Base-by-base conservation (phyloP, 2,113 vertebrate species). In the Cichladusa arquata region DNA sequence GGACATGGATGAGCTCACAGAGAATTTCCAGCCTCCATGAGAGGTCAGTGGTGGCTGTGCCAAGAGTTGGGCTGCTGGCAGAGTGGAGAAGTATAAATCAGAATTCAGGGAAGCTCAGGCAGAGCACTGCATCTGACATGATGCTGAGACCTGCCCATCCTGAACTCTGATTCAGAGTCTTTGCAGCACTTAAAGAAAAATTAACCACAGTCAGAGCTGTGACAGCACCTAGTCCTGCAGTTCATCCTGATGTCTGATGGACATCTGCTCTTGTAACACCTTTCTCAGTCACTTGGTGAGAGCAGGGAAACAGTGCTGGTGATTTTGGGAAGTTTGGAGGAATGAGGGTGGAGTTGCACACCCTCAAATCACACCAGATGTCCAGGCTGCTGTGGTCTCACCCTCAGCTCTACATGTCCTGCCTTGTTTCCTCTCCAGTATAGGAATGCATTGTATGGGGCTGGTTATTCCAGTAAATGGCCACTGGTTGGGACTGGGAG, bases 51-150 rank as follows among this genome's bases (percentile, higher is more conserved):
- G 26, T 66, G 42, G 36, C 34, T 62, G 47, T 45, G 23, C 74
- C 19, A 24, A 42, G 64, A 40, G 51, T 8, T 73, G 86, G 42
- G 51, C 47, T 83, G 45, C 38, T 40, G 45, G 45, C 33, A 45
- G 28, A 4, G 12, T 25, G 51, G 57, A 33, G 40, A 36, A 38
- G 14, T 29, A 11, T 13, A 47, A 73, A 45, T 36, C 25, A 65
- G 58, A 86, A 45, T 51, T 62, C 40, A 56, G 85, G 57, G 45
- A 36, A 48, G 8, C 11, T 81, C 12, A 2, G 25, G 12, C 61
- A 79, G 25, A 84, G 31, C 33, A 36, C 8, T 2, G 8, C 15
- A 12, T 45, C 3, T 4, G 11, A 36, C 47, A 66, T 0, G 0
- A 6, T 86, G 40, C 56, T 57, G 69, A 70, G 60, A 34, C 28